A percentile compares a stretch with the other conserved stretches of the same genome.
Conservation (phyloP, 2,888 invertebrate species). For the Caradrina clavipalpis region DNA sequence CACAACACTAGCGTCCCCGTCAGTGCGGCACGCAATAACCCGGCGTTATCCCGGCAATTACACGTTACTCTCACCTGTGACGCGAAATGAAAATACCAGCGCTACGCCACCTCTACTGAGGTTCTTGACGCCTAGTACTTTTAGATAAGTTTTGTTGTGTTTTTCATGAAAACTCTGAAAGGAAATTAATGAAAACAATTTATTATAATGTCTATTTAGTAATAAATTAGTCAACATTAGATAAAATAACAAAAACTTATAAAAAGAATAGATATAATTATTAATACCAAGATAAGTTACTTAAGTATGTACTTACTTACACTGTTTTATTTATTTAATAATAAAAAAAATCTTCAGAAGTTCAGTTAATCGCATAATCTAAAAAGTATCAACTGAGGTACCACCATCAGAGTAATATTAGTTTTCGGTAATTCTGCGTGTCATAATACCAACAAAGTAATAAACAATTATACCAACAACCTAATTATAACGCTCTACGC, state of each 20-base stretch:
- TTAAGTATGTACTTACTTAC: too few species aligned
- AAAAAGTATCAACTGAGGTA: not conserved
- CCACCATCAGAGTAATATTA: not conserved
- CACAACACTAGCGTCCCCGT: conserved; percentile 63
- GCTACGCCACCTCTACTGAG: conserved; percentile 54
- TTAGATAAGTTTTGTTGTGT: conserved; percentile 6
- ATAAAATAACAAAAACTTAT: too few species aligned
- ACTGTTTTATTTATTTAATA: too few species aligned
- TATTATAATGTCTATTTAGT: too few species aligned
- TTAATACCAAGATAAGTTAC: too few species aligned
- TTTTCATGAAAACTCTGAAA: not conserved
- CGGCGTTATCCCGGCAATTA: conserved; percentile 76
- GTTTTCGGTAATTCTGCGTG: conserved; percentile 33
- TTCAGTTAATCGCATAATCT: not conserved
- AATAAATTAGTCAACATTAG: too few species aligned
- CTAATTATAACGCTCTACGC: conserved; percentile 42
- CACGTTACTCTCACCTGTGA: conserved; percentile 78
- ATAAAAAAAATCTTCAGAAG: too few species aligned
- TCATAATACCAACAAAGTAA: conserved; percentile 10
- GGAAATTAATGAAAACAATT: too few species aligned
- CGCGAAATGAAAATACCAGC: conserved; percentile 80
- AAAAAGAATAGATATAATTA: too few species aligned
- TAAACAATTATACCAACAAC: conserved; percentile 38
- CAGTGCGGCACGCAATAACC: conserved; percentile 75
- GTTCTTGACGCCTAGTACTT: conserved; percentile 64